Evolutionary conservation across 1,140 invertebrate genomes (phyloP), one percentile per base, ranked within the genome.

Genomic region (Aleiodes sp.): DNA sequence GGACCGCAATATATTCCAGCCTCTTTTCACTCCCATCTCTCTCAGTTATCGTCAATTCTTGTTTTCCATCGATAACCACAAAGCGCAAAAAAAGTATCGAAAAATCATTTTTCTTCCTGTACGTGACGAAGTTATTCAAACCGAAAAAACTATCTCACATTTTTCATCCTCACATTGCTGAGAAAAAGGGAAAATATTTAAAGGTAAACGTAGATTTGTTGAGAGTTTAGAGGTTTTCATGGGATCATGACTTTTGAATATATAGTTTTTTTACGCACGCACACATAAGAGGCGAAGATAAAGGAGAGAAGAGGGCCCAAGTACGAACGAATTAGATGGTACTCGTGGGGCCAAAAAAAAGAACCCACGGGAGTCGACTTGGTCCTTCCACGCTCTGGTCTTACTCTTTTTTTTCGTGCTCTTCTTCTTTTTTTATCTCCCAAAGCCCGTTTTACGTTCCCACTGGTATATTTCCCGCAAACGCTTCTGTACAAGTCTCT

Each of bases 1-100:
- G 10, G n/a, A 65, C 16, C 28, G 28, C 41, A 65, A 52, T 65
- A 65, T 65, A 31, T 65, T 65, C 29, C 41, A 56, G 56, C 28
- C 41, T 37, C 37, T 65, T 43, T 39, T 41, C 31, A 64, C 39
- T 41, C 24, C 31, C 37, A 14, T 21, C 62, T 28, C n/a, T 2
- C 28, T 14, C 61, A 35, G 10, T 3, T 7, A 26, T 28, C 14
- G n/a, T 19, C 14, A 46, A n/a, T 46, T 46, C 14, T 46, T 7
- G 16, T 52, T 24, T 52, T 21, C 24, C 24, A 52, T 6, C 43
- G 4, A 52, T 14, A 16, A 7, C n/a, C 43, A 52, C 14, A 6
- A 6, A 35, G 31, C 31, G 10, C 4, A 10, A 6, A 35, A 35
- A 6, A 35, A 35, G 4, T 6, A 35, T 6, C 4, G 31, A 6